Evolutionary conservation across 2,113 vertebrate species (phyloP), one percentile per base, ranked within the genome.

Genomic region (Perca schrenkii): DNA sequence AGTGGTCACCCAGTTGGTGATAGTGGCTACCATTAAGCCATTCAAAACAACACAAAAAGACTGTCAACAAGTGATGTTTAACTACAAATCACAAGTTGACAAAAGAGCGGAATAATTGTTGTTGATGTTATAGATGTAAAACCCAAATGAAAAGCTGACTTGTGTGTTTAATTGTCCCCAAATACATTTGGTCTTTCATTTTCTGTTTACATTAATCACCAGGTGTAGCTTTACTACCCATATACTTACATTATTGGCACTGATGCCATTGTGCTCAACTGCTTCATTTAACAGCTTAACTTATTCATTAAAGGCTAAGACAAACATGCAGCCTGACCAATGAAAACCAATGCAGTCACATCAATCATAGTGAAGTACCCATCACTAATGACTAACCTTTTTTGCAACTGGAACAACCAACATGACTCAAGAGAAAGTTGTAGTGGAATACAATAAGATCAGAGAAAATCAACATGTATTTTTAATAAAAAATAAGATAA

Each of bases 21-120:
- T 79, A 78, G 80, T 79, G 70, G 74, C 61, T 28, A 22, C 65
- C 56, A 73, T 82, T 67, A 79, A 85, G 82, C 70, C 76, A 73
- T 3, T 14, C 70, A 91, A 86, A 79, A 79, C 79, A 85, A 85
- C 67, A 69, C 72, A 86, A n/a, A 79, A 77, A 82, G n/a, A 82
- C 68, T 21, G 25, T 88, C 83, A 91, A 88, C 87, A 91, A 73
- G 52, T 40, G 15, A 70, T 90, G 88, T 93, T 93, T 93, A 57
- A 79, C 82, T 84, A 89, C 67, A 89, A 87, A 92, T 87, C 73
- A 83, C 76, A 78, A 43, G 40, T 54, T 71, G 47, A 85, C 89
- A 88, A 90, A 91, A 77, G 80, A 83, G 56, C 19, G 1, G 68
- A 88, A 77, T 88, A 72, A 89, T 80, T 89, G 79, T 77, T 89